Conservation (phyloP, 1,140 invertebrate species). For the Papilio dardanus region DNA sequence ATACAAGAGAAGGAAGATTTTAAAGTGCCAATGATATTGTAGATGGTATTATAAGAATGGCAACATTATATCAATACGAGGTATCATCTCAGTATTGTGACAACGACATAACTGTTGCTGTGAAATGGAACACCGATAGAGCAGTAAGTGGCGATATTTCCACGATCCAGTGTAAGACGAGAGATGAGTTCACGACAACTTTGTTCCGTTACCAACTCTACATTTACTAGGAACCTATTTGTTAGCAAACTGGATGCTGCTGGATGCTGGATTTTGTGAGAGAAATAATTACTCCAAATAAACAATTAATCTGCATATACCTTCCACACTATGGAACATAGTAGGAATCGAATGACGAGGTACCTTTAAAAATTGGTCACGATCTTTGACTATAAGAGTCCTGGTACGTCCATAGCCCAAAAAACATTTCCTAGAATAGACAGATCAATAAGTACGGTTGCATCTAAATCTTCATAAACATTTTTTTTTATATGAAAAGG, state of each 20-base stretch:
- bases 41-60: neutral
- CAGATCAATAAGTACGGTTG: neutral
- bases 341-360: neutral
- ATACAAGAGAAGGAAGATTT: neutral
- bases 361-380: neutral
- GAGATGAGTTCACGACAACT: neutral
- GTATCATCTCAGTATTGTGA: constrained; percentile 1
- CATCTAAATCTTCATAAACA: no score
- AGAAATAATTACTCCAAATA: no score
- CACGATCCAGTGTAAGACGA: constrained; percentile 50
- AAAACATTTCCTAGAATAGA: neutral
- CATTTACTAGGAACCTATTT: neutral
- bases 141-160: constrained; percentile 41
- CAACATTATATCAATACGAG: neutral
- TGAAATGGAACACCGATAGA: constrained; percentile 40
- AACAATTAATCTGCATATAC: no score
- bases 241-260: no score
- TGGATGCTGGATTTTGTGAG: no score
- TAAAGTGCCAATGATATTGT: neutral
- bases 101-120: constrained; percentile 4
- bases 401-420: no score
- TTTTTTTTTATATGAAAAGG: no score
- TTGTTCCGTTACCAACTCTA: neutral
- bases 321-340: neutral
- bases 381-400: no score